Evolutionary conservation across 1,140 invertebrate species (phyloP), one percentile per base, ranked within the genome.

Genomic region (Drosophila gunungcola): DNA sequence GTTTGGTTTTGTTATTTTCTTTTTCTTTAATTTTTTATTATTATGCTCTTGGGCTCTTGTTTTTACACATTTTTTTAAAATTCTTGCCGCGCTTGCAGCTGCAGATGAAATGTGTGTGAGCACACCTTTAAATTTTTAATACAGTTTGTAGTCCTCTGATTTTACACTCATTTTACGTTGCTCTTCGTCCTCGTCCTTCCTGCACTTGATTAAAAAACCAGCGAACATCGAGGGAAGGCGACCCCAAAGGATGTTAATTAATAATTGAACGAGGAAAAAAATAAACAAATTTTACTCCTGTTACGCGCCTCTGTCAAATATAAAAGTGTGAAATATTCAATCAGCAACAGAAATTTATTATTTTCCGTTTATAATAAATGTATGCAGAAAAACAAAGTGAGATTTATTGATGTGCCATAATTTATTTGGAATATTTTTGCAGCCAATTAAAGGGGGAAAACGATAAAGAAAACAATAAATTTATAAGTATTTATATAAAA

Each of bases 51-150:
- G 67, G 72, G 65, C 52, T 60, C 7, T 7, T 12, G 51, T 74
- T 78, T 76, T 64, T 70, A 45, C 51, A 3, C 48, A 48, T 7
- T 55, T 58, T 57, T 61, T 55, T 34, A 16, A 41, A 6, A 38
- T 55, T 38, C 13, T 36, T 43, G 29, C 55, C 38, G 39, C 42
- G 43, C 67, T 56, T 65, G 56, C 75, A 75, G 63, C 73, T 85
- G 62, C 58, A 80, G 73, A 76, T 73, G 45, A 76, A 84, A 73
- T 78, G 79, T 61, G 34, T 49, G 42, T 46, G 65, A 32, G 60
- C 45, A 49, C 65, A 76, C 72, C 57, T 80, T 86, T 85, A 73
- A 86, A 86, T 85, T 70, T 74, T 85, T 86, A 86, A 86, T 82
- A 27, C 49, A 74, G 62, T 82, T 86, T 65, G 77, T 41, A 54